Conservation (phyloP, 2,797 vertebrate species). For the Galaxias olidus region DNA sequence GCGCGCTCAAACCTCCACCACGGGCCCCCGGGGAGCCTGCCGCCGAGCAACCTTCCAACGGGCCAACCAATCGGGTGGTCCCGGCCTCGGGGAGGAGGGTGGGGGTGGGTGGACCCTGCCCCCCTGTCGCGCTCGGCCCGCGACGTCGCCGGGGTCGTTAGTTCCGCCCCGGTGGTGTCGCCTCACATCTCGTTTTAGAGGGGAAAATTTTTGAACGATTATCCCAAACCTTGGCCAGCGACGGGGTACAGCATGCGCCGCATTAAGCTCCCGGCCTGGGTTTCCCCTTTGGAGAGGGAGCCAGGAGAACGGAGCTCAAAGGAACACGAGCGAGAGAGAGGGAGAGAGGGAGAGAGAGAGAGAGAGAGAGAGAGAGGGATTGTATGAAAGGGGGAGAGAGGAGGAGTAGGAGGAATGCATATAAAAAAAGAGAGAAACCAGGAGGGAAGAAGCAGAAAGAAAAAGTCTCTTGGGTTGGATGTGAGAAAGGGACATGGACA, state of each 20-base stretch:
- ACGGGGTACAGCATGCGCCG: slow-evolving; percentile 44
- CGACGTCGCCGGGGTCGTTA: slow-evolving; percentile 55
- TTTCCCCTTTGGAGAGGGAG: slow-evolving; percentile 23
- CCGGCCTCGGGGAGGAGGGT: too few species aligned
- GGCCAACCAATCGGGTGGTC: too few species aligned
- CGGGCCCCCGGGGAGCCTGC: background rate
- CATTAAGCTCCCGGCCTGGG: slow-evolving; percentile 58
- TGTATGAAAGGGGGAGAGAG: background rate
- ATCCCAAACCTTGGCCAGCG: slow-evolving; percentile 55
- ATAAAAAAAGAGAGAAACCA: slow-evolving; percentile 28
- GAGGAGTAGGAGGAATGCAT: background rate
- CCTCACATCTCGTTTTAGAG: slow-evolving; percentile 31
- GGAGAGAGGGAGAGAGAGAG: background rate
- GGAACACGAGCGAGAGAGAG: slow-evolving; percentile 19
- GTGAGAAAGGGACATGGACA: too few species aligned
- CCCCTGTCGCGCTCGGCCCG: slow-evolving; percentile 11
- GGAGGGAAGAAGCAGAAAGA: too few species aligned
- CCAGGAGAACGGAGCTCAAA: background rate
- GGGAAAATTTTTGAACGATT: slow-evolving; percentile 44
- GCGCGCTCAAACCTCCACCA: slow-evolving; percentile 17
- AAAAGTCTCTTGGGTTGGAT: too few species aligned
- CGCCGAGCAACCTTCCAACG: too few species aligned
- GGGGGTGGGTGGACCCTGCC: slow-evolving; percentile 12
- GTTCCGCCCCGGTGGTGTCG: slow-evolving; percentile 34
- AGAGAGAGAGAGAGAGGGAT: background rate